A percentile compares a stretch with the other conserved stretches of the same genome.
Conservation (phyloP, 1,140 invertebrate species). For the Meteorus sp. region DNA sequence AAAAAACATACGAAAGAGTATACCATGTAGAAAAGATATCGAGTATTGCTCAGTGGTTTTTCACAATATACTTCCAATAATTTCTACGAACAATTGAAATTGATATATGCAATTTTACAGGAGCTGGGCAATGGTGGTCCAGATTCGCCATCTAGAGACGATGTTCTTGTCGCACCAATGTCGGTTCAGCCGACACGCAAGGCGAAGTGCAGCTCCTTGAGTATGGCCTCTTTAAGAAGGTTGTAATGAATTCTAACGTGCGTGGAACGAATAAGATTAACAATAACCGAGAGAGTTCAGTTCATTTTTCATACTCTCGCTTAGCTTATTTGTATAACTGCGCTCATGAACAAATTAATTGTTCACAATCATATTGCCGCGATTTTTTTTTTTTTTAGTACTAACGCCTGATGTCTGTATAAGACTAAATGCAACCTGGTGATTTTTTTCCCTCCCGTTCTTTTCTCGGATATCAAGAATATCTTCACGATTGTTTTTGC, state of each 20-base stretch:
- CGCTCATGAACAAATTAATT: no score
- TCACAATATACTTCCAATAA: no score
- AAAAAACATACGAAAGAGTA: no score
- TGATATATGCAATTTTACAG: slow-evolving; percentile 54
- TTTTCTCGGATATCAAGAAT: no score
- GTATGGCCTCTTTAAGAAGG: slow-evolving; percentile 63
- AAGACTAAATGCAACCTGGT: no score
- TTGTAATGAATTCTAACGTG: slow-evolving; percentile 50
- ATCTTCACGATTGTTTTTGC: no score
- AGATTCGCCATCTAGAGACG: slow-evolving; percentile 62
- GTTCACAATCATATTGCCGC: no score
- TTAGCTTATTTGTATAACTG: neutral
- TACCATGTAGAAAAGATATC: no score
- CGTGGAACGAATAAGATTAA: neutral
- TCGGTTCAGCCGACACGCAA: slow-evolving; percentile 81
- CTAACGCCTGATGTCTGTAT: no score
- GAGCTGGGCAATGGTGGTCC: slow-evolving; percentile 66
- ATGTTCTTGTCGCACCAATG: slow-evolving; percentile 73
- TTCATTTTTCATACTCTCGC: neutral
- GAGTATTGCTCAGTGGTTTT: no score
- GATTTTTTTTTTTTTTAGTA: no score
- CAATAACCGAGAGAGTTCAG: neutral
- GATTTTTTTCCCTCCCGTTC: no score
- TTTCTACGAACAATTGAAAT: neutral
- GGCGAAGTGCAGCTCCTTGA: slow-evolving; percentile 65